Base-by-base conservation (phyloP, 2,797 vertebrate species). In the Rhynchotus rufescens region DNA sequence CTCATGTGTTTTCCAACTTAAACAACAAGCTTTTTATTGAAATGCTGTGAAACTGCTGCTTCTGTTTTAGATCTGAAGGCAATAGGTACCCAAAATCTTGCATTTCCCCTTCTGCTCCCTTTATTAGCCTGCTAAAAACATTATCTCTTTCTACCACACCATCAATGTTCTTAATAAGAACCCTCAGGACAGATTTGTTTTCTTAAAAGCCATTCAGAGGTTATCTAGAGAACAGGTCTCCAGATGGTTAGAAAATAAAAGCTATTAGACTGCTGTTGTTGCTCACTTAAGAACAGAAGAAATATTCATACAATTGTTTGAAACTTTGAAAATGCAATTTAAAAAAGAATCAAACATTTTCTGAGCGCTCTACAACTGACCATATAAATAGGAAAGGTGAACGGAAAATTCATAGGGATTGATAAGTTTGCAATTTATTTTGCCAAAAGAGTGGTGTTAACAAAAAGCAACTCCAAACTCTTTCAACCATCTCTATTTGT, bases 81-180 rank as follows among this genome's bases (percentile, higher is more conserved):
- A 90, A 54, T 38, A 3, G 9, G 67, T 2, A 15, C 22, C 45
- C 34, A 81, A 69, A 72, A 91, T 38, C 75, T 67, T 21, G 15
- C 9, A 17, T 75, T 91, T 71, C 84, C 72, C 77, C 44, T 56
- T 56, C 54, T 91, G 88, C 78, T 73, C 78, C 78, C 84, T 1
- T 0, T 38, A 59, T 32, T 17, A 65, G 9, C 83, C 67, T 4
- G 15, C 3, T 4, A 11, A 66, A 56, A 30, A 15, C 60, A 15
- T 9, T 11, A 32, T 88, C 34, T 47, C 62, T 40, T 80, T 61
- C 79, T 32, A 15, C 84, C 42, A 3, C n/a, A 23, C 56, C 74
- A 3, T 28, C 1, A 5, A 15, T 45, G 1, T 6, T 66, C 69
- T 61, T 19, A 69, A 87, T 51, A 0, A 32, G 11, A 86, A 56